These are phyloP conservation scores for Urocynchramus pylzowi DNA, from an alignment of 2,113 vertebrate species.

Conservation along the genomic window DNA sequence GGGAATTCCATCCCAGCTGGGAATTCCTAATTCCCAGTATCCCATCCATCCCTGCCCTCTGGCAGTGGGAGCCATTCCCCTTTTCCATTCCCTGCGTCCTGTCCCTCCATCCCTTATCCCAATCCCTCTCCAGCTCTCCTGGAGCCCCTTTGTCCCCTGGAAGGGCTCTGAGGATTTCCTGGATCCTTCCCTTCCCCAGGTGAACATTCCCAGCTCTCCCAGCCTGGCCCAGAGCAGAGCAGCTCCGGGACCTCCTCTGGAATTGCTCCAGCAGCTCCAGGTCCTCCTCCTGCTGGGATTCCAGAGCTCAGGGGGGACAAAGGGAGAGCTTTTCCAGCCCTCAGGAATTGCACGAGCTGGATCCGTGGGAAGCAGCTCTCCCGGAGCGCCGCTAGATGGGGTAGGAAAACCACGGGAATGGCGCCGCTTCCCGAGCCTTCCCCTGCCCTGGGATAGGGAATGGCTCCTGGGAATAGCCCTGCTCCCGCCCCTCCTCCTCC, in stretches of 20 bases:
- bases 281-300: neutral
- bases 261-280: neutral
- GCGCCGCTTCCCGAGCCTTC: too few species aligned
- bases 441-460: neutral
- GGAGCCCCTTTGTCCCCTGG: neutral
- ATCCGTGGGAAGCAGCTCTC: neutral
- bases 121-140: neutral
- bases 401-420: neutral
- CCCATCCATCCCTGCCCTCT: neutral
- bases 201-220: neutral
- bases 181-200: neutral
- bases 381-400: neutral
- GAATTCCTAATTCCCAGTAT: neutral
- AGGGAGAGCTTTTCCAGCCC: neutral
- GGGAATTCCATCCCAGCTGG: neutral
- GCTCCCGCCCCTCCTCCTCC: neutral
- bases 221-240: neutral
- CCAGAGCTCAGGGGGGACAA: neutral
- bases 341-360: accelerated
- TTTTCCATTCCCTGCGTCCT: neutral
- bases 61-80: neutral
- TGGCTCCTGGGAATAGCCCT: neutral
- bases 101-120: neutral
- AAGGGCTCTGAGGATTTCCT: neutral
- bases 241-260: neutral